These are phyloP conservation scores for Tragelaphus strepsiceros DNA, from an alignment of 2,113 vertebrate genomes.

Conservation along the genomic window DNA sequence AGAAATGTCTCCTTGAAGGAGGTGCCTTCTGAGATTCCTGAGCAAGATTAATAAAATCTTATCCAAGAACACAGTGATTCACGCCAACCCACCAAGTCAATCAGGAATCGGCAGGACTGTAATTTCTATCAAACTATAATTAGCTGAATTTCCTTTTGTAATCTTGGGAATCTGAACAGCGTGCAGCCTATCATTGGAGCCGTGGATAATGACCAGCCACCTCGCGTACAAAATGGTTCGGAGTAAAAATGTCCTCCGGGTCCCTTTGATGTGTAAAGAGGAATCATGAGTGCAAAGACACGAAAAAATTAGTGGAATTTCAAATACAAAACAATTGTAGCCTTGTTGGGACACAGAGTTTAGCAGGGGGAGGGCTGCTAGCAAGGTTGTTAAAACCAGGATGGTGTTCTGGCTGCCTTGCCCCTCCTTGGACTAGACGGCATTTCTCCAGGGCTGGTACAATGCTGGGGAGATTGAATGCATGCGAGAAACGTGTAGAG, in stretches of 20 bases:
- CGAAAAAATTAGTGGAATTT: constrained; percentile 73
- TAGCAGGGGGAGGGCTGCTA: constrained; percentile 35
- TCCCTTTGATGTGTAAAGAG: constrained; percentile 66
- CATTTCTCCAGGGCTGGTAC: not conserved
- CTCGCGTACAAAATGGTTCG: not conserved
- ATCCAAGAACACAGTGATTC: not conserved
- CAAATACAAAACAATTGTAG: constrained; percentile 66
- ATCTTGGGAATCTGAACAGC: not conserved
- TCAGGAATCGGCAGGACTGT: not conserved
- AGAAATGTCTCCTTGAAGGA: not conserved
- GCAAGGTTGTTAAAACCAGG: constrained; percentile 8
- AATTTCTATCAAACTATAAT: constrained; percentile 51
- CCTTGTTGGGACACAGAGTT: constrained; percentile 49
- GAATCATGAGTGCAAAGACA: constrained; percentile 65
- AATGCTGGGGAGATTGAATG: accelerated
- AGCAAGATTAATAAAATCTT: not conserved
- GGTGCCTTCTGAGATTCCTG: accelerated
- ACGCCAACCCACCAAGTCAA: not conserved
- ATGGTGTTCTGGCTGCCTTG: not conserved
- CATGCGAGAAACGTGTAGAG: accelerated
- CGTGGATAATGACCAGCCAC: constrained; percentile 16
- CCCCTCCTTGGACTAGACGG: accelerated
- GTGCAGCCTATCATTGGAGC: constrained; percentile 40
- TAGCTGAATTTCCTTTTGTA: constrained; percentile 53
- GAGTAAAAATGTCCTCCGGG: constrained; percentile 51